These are phyloP conservation scores for Rhopalosiphum padi DNA, from an alignment of 1,140 invertebrate genomes.

Conservation along the genomic window DNA sequence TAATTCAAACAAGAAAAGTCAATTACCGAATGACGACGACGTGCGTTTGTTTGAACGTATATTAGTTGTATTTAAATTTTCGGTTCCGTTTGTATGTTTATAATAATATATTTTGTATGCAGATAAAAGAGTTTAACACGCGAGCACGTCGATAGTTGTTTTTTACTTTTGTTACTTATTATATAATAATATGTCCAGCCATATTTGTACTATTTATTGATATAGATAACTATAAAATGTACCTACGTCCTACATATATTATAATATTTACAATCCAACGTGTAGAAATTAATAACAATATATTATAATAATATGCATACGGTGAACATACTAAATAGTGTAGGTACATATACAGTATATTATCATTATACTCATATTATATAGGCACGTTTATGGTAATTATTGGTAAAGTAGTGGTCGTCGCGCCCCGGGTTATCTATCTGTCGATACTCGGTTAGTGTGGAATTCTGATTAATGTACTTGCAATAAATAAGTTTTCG, in stretches of 20 bases:
- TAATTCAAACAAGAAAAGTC: constrained; percentile 53
- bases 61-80: not conserved
- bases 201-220: constrained; percentile 5
- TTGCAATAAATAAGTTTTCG: not conserved
- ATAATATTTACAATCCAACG: not conserved
- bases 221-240: not conserved
- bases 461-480: not conserved
- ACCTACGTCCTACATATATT: not conserved
- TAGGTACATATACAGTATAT: not conserved
- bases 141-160: not conserved
- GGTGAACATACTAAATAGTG: not conserved
- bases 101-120: constrained; percentile 20
- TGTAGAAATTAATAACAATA: not conserved
- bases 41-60: not conserved
- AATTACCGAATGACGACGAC: constrained; percentile 33
- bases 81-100: not conserved
- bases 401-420: not conserved
- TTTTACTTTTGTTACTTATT: not conserved
- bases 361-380: not conserved
- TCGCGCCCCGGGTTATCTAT: not conserved
- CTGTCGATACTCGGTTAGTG: not conserved
- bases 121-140: not conserved
- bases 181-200: not conserved
- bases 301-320: not conserved
- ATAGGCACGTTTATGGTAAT: not conserved